Percentiles rank a stretch among this genome's conserved stretches.
phyloP scores from a whole-genome alignment of 2,797 vertebrate species.

The Gymnopithys bicolor region DNA sequence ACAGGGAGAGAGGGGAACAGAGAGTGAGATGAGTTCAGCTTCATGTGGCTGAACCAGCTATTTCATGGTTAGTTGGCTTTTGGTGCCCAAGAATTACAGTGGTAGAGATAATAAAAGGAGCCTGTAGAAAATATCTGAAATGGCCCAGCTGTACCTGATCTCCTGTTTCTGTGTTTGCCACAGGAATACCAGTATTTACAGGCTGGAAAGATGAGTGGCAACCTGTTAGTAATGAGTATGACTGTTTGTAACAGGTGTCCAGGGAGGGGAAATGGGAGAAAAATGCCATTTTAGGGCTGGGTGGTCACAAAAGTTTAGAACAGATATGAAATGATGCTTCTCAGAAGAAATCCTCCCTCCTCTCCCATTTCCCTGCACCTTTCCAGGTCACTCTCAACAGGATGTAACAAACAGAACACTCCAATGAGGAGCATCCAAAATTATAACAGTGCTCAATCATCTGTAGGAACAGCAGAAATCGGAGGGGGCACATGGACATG shows the following conservation, averaged over 20 bases:
- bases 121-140: background rate
- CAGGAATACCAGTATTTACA: background rate
- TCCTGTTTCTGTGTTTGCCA: background rate
- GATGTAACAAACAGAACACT: background rate
- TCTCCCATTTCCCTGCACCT: background rate
- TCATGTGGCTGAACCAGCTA: background rate
- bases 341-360: background rate
- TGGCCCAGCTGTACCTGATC: background rate
- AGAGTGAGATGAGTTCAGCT: background rate
- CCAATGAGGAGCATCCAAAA: background rate
- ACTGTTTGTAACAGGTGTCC: background rate
- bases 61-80: background rate
- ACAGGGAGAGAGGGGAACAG: background rate
- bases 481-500: background rate
- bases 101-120: background rate
- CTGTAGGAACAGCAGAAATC: background rate
- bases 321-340: background rate
- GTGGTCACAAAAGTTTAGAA: background rate
- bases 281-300: background rate
- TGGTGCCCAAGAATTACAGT: background rate
- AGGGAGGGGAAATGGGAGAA: background rate
- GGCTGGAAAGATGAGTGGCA: background rate
- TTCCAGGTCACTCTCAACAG: background rate
- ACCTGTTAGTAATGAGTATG: background rate
- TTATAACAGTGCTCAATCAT: background rate